These are phyloP conservation scores for Electrona antarctica DNA, from an alignment of 2,113 vertebrate genomes.

Conservation along the genomic window DNA sequence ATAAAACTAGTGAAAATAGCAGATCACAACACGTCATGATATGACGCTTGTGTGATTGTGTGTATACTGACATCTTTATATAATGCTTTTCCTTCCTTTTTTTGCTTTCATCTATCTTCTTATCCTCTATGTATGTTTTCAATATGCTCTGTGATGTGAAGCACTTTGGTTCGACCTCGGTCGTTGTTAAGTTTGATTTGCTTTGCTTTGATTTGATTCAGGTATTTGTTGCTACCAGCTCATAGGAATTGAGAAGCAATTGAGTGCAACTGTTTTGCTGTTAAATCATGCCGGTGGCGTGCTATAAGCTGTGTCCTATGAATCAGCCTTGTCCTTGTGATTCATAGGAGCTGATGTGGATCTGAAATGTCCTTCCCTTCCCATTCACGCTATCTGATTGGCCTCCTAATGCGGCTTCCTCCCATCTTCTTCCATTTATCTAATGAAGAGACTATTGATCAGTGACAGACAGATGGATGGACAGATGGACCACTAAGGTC, in stretches of 20 bases:
- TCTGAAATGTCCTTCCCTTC: slow-evolving; percentile 67
- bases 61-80: background rate
- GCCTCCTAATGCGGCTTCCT: slow-evolving; percentile 62
- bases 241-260: slow-evolving; percentile 24
- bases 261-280: slow-evolving; percentile 40
- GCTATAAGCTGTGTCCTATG: slow-evolving; percentile 60
- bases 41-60: background rate
- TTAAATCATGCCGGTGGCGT: slow-evolving; percentile 46
- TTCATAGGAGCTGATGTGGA: slow-evolving; percentile 66
- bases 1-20: background rate
- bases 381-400: slow-evolving; percentile 67
- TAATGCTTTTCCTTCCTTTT: no score
- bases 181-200: no score
- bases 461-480: slow-evolving; percentile 55
- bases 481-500: slow-evolving; percentile 38
- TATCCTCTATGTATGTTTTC: no score
- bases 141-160: no score
- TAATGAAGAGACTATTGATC: slow-evolving; percentile 75
- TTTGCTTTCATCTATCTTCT: no score
- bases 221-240: no score
- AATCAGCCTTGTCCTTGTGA: slow-evolving; percentile 71
- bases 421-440: slow-evolving; percentile 67
- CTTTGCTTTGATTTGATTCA: no score
- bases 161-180: no score
- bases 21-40: background rate